phyloP scores from a whole-genome alignment of 2,888 invertebrate species.

The Gryllus longicercus region DNA sequence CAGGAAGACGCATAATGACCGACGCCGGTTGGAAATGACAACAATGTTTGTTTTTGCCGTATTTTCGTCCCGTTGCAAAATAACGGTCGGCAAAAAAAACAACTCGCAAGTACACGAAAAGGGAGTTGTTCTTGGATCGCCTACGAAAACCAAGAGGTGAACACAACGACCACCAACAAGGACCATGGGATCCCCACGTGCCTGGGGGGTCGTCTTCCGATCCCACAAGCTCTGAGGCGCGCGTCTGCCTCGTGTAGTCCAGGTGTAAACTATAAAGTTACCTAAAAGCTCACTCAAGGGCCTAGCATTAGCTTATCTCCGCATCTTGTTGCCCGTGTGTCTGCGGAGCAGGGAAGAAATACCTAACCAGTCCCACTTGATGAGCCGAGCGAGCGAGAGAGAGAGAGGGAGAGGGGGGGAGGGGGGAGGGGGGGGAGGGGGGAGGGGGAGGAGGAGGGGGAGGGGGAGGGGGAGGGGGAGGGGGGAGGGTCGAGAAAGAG shows the following conservation, averaged over 20 bases:
- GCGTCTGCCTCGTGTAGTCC: slow-evolving; percentile 18
- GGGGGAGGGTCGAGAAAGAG: neutral
- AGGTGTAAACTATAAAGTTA: slow-evolving; percentile 25
- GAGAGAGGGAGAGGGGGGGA: neutral
- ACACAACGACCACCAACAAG: neutral
- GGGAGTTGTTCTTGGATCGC: too few relatives aligned
- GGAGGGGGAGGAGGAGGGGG: too few relatives aligned
- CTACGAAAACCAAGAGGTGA: neutral
- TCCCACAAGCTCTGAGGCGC: neutral
- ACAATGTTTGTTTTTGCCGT: neutral
- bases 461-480: neutral
- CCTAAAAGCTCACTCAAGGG: slow-evolving; percentile 24
- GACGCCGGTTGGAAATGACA: neutral
- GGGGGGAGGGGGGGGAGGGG: neutral
- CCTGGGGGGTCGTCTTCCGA: neutral
- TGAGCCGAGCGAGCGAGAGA: neutral
- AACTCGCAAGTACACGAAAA: neutral
- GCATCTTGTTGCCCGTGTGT: slow-evolving; percentile 19
- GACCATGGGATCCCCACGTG: neutral
- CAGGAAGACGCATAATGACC: slow-evolving; percentile 8
- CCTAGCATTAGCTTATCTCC: slow-evolving; percentile 24
- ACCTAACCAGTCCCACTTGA: neutral
- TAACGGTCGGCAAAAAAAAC: neutral
- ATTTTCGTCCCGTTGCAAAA: neutral
- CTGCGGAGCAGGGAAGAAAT: neutral